Evolutionary conservation across 2,888 invertebrate genomes (phyloP).

Genomic region (Crioceris asparagi): DNA sequence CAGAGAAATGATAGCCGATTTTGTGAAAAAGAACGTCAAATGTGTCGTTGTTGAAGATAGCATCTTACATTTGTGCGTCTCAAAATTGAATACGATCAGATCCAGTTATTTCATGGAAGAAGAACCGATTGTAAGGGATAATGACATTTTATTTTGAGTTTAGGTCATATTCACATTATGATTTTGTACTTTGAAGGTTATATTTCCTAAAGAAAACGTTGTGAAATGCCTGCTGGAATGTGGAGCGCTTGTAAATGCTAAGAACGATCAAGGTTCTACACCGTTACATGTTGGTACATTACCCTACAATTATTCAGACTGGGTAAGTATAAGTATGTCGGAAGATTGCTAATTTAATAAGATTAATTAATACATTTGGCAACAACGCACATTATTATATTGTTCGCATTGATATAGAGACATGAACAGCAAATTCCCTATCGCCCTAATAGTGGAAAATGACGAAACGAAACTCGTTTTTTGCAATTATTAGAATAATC

Average conservation of each 20-base stretch:
- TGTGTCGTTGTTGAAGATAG: constrained; percentile 64
- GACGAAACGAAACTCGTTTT: too few species aligned
- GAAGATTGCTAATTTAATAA: too few species aligned
- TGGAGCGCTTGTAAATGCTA: constrained; percentile 66
- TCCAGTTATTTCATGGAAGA: constrained; percentile 68
- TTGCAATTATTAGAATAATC: too few species aligned
- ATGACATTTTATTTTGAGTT: too few species aligned
- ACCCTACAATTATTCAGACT: constrained; percentile 60
- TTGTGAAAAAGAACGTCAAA: constrained; percentile 54
- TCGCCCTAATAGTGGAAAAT: too few species aligned
- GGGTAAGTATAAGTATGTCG: too few species aligned
- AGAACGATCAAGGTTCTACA: constrained; percentile 66
- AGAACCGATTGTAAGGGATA: constrained; percentile 40
- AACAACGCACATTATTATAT: too few species aligned
- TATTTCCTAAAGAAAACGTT: constrained; percentile 63
- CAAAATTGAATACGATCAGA: constrained; percentile 64
- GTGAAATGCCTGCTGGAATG: constrained; percentile 62
- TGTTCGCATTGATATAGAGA: too few species aligned
- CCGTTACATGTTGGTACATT: constrained; percentile 72
- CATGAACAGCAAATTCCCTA: too few species aligned
- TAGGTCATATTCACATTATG: too few species aligned
- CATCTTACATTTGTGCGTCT: constrained; percentile 76
- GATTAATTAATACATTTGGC: too few species aligned
- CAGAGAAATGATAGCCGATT: constrained; percentile 41
- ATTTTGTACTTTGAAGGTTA: constrained; percentile 49